Base-by-base conservation (phyloP, 2,113 vertebrate genomes). In the Entelurus aequoreus region DNA sequence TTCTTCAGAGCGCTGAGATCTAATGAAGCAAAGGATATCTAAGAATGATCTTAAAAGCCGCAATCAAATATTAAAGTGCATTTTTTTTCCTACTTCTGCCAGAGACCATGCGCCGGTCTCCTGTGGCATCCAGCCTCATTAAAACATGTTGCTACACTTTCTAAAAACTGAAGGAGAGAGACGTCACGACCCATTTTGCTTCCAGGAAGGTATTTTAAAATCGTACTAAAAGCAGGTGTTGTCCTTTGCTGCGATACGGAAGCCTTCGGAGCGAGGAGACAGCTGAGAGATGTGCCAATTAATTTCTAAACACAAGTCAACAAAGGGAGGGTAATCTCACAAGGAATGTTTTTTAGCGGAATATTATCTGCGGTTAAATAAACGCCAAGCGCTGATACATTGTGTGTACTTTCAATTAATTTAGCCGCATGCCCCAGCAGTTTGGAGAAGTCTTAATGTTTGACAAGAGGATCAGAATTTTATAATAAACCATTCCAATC, bases 121-220 rank as follows among this genome's bases (percentile, higher is more conserved):
- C 55, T 13, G 63, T 62, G 75, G 63, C 63, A 84, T 62, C 71
- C 13, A 28, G 63, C 71, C 80, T 87, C 75, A 84, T 87, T 83
- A 85, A 81, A 81, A 75, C 62, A 67, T 53, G 71, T 69, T 74
- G 54, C 68, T 58, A 16, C 57, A 62, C 62, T 68, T 74, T 48
- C 73, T 19, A 59, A 55, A 64, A 66, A 62, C 66, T 66, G 49
- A 75, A 64, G 68, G 59, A 65, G 40, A 70, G 9, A 14, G 8
- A 19, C 53, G 63, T 42, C 12, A 40, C 74, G 71, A 79, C 81
- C 77, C 67, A 74, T 72, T 79, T 77, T 68, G 36, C 21, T 10
- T 69, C 60, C 59, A 61, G 47, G 56, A 78, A 76, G 50, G 53
- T 53, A 63, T 76, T 78, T 74, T 46, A 71, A 46, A 46, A 68